phyloP scores from a whole-genome alignment of 2,797 vertebrate genomes.

The Otus scops region DNA sequence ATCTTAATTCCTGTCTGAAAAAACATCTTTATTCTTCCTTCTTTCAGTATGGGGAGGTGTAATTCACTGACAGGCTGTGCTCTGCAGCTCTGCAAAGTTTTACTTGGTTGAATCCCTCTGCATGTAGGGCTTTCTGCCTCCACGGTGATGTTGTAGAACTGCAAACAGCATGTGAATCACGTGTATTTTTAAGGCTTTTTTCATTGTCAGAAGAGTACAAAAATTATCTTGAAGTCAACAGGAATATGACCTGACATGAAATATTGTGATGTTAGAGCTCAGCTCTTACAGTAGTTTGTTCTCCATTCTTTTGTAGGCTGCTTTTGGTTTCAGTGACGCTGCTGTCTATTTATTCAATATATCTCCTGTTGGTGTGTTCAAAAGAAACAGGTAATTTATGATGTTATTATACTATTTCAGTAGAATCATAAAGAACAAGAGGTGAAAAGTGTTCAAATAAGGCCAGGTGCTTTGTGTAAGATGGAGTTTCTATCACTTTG shows the following conservation, averaged over 20 bases:
- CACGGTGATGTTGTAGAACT: not conserved
- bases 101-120: not conserved
- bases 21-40: not conserved
- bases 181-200: not conserved
- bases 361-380: constrained; percentile 79
- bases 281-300: not conserved
- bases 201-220: not conserved
- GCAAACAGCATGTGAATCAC: not conserved
- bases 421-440: not conserved
- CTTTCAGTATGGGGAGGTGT: not conserved
- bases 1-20: not conserved
- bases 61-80: not conserved
- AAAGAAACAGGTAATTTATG: constrained; percentile 79
- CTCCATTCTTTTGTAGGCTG: constrained; percentile 70
- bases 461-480: not conserved
- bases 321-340: constrained; percentile 78
- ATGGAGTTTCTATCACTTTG: not conserved
- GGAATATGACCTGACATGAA: not conserved
- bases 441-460: not conserved
- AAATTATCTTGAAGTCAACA: not conserved
- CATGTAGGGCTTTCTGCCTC: not conserved
- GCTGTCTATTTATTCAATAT: constrained; percentile 82
- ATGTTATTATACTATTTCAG: not conserved
- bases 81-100: not conserved
- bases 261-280: not conserved